Evolutionary conservation across 2,888 invertebrate species (phyloP), one percentile per base, ranked within the genome.

Genomic region (Brachyptera putata): DNA sequence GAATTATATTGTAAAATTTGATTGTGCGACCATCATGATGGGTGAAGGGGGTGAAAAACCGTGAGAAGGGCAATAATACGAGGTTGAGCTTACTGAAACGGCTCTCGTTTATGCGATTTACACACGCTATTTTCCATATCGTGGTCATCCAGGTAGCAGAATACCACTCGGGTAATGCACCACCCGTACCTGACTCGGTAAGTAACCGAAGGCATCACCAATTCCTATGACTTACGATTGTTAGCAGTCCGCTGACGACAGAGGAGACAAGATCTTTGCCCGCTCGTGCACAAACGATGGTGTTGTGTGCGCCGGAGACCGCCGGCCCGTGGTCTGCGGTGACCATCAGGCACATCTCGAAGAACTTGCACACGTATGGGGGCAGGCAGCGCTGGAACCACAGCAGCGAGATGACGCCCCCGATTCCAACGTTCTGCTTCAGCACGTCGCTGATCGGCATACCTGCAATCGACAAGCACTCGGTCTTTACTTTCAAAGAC

Each of bases 301-400:
- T 97, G 76, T 98, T 98, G 77, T 98, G 97, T 0, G 98, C 98
- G 0, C 97, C 99, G 1, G 95, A 95, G 0, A 99, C 98, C 0
- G 98, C 98, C 0, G 99, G 98, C 1, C 98, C 98, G 74, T 99
- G 99, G 78, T 98, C 98, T 13, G 96, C 96, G 0, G 98, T 98
- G 64, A 99, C 92, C 86, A 99, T 97, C 64, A 99, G 79, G 70
- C 96, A 96, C 89, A 99, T 95, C 79, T 99, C 99, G 72, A 99
- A 89, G 82, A 99, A 99, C 76, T 95, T 95, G 76, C 91, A 88
- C 48, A 95, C 95, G 77, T 95, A 93, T 1, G 88, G 82, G 0
- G 99, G 98, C 56, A 99, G 78, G 71, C 95, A 93, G 56, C 96
- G 85, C 74, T 99, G 98, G 86, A 99, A 99, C 99, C 99, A 99